Evolutionary conservation across 2,888 invertebrate genomes (phyloP).

Genomic region (Drosophila pseudotakahashii): DNA sequence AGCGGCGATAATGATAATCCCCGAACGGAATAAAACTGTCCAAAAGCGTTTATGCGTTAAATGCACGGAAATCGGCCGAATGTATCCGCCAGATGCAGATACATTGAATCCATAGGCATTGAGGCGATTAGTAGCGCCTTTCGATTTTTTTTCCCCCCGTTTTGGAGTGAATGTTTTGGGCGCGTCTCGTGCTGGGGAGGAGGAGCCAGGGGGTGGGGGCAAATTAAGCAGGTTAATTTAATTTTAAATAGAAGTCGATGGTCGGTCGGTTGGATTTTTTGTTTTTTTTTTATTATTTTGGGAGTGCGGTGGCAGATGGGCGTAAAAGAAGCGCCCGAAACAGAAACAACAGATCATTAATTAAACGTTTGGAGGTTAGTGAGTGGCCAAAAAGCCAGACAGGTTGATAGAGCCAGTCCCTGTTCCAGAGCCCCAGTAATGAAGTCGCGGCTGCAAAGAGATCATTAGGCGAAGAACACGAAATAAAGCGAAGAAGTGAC

Average conservation of each 20-base stretch:
- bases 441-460: conserved; percentile 33
- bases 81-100: conserved; percentile 50
- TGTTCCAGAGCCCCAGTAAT: conserved; percentile 29
- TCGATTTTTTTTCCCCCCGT: conserved; percentile 66
- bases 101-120: conserved; percentile 58
- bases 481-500: conserved; percentile 36
- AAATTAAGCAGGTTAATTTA: conserved; percentile 80
- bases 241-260: conserved; percentile 78
- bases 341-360: conserved; percentile 62
- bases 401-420: conserved; percentile 46
- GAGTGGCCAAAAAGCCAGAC: conserved; percentile 52
- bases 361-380: conserved; percentile 75
- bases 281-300: too few species aligned
- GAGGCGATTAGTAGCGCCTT: conserved; percentile 78
- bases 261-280: conserved; percentile 14
- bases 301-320: conserved; percentile 54
- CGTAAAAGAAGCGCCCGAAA: conserved; percentile 56
- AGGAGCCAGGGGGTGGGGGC: conserved; percentile 32
- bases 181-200: conserved; percentile 50
- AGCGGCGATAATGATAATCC: conserved; percentile 37
- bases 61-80: conserved; percentile 60
- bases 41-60: conserved; percentile 73
- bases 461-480: conserved; percentile 58
- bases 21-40: conserved; percentile 42
- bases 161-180: conserved; percentile 71